Evolutionary conservation across 2,888 invertebrate genomes (phyloP).

Genomic region (Drosophila greeni): DNA sequence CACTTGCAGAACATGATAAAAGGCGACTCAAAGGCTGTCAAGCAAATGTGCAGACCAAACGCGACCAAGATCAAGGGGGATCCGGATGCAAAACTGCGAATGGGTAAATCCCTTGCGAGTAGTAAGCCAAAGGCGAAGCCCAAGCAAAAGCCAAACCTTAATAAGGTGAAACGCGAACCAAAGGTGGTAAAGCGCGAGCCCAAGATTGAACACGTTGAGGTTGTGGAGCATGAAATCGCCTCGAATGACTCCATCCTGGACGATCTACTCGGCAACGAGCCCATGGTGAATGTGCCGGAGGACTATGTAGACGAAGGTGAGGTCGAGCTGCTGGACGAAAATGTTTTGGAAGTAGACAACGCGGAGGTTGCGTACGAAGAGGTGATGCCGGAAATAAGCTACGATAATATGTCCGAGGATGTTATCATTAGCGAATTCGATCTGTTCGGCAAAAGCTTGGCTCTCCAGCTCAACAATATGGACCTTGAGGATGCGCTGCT

Average conservation of each 20-base stretch:
- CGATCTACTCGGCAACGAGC: conserved; percentile 52
- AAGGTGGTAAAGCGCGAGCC: conserved; percentile 13
- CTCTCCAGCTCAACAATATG: conserved; percentile 67
- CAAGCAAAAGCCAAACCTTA: conserved; percentile 5
- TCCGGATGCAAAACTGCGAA: not conserved
- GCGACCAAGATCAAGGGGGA: not conserved
- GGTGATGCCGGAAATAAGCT: conserved; percentile 26
- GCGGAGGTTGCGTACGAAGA: conserved; percentile 38
- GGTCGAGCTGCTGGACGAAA: conserved; percentile 7
- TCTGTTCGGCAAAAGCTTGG: conserved; percentile 67
- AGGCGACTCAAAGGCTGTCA: conserved; percentile 2
- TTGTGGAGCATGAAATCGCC: conserved; percentile 3
- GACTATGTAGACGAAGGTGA: conserved; percentile 10
- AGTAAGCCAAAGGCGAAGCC: not conserved
- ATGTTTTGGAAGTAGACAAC: not conserved
- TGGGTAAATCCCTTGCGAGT: not conserved
- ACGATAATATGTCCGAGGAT: conserved; percentile 44
- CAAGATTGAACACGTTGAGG: conserved; percentile 3
- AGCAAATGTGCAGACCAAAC: not conserved
- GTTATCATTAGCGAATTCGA: conserved; percentile 64
- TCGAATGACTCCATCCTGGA: conserved; percentile 62
- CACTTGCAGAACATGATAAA: conserved; percentile 20
- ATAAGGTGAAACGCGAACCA: conserved; percentile 5
- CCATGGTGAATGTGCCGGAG: conserved; percentile 21
- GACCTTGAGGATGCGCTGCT: conserved; percentile 64